Percentiles rank a stretch among this genome's conserved stretches.
Conservation (phyloP, 2,797 vertebrate genomes). For the Eurystomus glaucurus region DNA sequence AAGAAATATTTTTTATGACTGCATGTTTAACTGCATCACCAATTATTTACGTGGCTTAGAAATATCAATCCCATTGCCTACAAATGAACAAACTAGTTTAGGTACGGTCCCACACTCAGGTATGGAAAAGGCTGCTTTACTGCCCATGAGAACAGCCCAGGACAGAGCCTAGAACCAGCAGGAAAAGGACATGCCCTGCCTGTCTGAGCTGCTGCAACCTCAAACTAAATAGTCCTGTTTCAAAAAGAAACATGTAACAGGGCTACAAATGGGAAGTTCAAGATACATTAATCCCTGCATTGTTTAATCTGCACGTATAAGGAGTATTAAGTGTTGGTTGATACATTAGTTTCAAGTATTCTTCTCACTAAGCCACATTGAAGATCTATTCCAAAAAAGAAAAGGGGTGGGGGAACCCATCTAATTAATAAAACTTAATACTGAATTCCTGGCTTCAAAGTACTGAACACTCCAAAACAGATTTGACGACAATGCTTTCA, state of each 20-base stretch:
- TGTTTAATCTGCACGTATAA: background rate
- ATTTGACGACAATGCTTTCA: background rate
- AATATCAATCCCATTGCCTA: background rate
- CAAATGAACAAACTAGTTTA: background rate
- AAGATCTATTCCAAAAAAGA: rapidly evolving
- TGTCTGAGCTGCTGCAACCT: background rate
- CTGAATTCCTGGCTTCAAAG: background rate
- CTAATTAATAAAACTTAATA: background rate
- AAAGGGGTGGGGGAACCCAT: rapidly evolving
- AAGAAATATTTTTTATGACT: background rate
- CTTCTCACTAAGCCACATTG: background rate
- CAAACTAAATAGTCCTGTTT: background rate
- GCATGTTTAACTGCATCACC: background rate
- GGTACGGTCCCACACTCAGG: background rate
- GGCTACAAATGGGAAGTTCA: background rate
- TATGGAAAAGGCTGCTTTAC: background rate
- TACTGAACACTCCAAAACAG: background rate
- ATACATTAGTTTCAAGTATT: background rate
- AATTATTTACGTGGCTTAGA: background rate
- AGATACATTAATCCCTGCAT: background rate
- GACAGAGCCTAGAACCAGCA: background rate
- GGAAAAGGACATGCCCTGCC: background rate
- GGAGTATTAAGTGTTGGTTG: background rate
- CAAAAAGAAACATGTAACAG: background rate
- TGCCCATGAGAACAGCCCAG: rapidly evolving